phyloP scores from a whole-genome alignment of 2,888 invertebrate species.

The Drosophila maculinotata region DNA sequence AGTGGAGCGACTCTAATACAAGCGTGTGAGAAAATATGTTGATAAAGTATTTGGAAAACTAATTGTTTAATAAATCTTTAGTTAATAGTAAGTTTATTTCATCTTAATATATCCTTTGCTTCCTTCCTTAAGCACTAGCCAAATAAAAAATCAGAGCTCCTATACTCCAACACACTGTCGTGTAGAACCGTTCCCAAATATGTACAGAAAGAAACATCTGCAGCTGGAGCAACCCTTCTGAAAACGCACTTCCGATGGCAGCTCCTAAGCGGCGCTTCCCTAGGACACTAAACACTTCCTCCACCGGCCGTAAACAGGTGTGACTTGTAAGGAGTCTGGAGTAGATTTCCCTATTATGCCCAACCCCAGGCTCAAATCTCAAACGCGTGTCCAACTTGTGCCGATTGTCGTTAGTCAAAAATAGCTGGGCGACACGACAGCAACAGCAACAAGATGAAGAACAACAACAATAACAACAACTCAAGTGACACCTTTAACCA shows the following conservation, averaged over 20 bases:
- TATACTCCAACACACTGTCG: background rate
- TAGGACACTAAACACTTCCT: constrained; percentile 35
- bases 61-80: too few species aligned
- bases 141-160: too few species aligned
- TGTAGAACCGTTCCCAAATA: background rate
- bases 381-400: constrained; percentile 75
- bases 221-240: constrained; percentile 42
- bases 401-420: constrained; percentile 69
- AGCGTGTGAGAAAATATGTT: background rate
- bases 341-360: constrained; percentile 14
- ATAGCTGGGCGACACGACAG: constrained; percentile 57
- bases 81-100: too few species aligned
- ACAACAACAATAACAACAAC: constrained; percentile 45
- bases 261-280: constrained; percentile 13
- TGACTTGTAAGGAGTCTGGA: constrained; percentile 17
- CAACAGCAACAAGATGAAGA: constrained; percentile 38
- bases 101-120: background rate
- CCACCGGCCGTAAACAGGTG: constrained; percentile 40
- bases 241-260: constrained; percentile 22
- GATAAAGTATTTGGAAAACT: background rate
- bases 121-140: background rate
- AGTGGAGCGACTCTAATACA: background rate
- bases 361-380: constrained; percentile 53
- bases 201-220: background rate
- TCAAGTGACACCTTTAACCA: constrained; percentile 77